Percentiles rank a stretch among this genome's conserved stretches.
Conservation (phyloP, 2,113 vertebrate species). For the Thermophis baileyi region DNA sequence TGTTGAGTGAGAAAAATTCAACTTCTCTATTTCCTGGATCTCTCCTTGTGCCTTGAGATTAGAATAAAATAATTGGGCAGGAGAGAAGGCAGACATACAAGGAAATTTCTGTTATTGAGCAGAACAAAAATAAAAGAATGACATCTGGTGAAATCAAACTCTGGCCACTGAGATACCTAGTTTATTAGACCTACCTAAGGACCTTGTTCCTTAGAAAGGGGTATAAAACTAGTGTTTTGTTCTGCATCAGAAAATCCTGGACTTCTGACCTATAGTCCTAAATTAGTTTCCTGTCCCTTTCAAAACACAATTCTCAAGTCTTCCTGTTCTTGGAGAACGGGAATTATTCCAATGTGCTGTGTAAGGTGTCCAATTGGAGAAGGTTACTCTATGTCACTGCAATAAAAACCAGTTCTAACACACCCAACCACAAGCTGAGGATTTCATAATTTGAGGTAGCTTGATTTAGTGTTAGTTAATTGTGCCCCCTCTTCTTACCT, state of each 20-base stretch:
- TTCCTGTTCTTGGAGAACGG: background rate
- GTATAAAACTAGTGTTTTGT: background rate
- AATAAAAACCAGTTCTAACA: background rate
- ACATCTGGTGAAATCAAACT: background rate
- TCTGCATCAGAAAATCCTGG: background rate
- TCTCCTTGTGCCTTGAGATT: background rate
- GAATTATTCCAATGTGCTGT: background rate
- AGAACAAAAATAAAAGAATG: background rate
- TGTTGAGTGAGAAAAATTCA: background rate
- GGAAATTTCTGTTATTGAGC: background rate
- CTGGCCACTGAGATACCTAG: background rate
- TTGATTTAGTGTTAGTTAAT: background rate
- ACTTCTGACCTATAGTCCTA: background rate
- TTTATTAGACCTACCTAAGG: background rate
- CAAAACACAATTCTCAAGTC: background rate
- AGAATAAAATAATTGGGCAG: background rate
- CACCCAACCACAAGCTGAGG: background rate
- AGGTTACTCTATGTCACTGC: background rate
- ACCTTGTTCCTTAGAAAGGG: background rate
- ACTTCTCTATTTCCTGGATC: too few species aligned
- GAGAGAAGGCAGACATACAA: background rate
- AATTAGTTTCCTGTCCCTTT: background rate
- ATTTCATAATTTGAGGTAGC: background rate
- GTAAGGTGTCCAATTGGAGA: background rate
- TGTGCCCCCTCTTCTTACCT: background rate